phyloP scores from a whole-genome alignment of 2,797 vertebrate genomes.

The Cyclura pinguis region DNA sequence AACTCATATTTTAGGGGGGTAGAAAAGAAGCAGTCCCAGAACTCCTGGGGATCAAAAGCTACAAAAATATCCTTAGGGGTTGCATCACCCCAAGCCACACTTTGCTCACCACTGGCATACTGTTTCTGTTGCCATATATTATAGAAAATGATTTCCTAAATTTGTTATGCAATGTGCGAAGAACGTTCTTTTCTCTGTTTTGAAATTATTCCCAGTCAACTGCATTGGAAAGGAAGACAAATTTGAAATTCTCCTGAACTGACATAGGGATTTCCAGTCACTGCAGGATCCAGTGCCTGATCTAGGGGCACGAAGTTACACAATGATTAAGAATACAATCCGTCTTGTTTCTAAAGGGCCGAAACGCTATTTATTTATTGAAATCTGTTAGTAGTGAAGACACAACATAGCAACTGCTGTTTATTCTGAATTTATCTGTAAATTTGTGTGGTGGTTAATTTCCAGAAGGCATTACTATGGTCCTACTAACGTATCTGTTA shows the following conservation, averaged over 20 bases:
- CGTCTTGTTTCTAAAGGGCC: neutral
- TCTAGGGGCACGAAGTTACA: neutral
- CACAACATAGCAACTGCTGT: constrained; percentile 24
- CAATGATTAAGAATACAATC: neutral
- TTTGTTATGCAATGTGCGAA: neutral
- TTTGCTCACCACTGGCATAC: no score
- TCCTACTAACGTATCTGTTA: constrained; percentile 1
- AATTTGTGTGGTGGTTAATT: constrained; percentile 36
- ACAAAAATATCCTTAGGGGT: no score
- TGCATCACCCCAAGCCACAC: no score
- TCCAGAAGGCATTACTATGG: neutral
- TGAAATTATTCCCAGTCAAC: neutral
- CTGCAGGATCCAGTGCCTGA: neutral
- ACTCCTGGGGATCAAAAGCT: no score
- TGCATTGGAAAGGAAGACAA: neutral
- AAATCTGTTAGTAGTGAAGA: constrained; percentile 13
- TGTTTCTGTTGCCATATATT: neutral
- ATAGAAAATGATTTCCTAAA: neutral
- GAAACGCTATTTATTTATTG: neutral
- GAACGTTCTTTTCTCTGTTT: neutral
- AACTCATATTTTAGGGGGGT: no score
- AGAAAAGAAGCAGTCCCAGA: no score
- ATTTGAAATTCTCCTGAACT: neutral
- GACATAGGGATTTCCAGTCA: neutral
- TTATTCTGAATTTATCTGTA: neutral